phyloP scores from a whole-genome alignment of 2,797 vertebrate species.

The Hoplostethus atlanticus region DNA sequence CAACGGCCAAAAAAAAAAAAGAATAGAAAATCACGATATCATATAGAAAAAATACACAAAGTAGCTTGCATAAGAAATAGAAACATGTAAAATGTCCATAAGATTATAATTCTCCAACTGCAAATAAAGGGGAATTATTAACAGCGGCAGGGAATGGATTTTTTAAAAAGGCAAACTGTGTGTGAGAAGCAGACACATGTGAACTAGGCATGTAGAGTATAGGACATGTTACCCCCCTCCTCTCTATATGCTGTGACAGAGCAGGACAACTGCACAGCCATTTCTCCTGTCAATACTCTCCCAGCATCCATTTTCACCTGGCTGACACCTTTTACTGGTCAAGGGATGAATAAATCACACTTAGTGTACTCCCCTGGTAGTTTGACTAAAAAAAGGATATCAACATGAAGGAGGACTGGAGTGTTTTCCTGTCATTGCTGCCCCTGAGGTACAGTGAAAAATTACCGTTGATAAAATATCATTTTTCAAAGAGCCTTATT shows the following conservation, averaged over 20 bases:
- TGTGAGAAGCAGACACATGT: constrained; percentile 48
- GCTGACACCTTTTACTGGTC: constrained; percentile 92
- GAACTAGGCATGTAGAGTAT: constrained; percentile 50
- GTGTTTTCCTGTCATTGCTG: constrained; percentile 92
- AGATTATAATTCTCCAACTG: constrained; percentile 34
- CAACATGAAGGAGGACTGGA: constrained; percentile 96
- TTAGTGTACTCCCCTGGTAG: constrained; percentile 92
- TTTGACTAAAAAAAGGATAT: constrained; percentile 91
- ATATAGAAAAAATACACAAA: constrained; percentile 54
- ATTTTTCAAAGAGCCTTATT: constrained; percentile 97
- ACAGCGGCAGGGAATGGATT: constrained; percentile 6
- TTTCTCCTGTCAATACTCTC: constrained; percentile 88
- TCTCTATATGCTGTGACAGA: constrained; percentile 73
- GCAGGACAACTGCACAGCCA: constrained; percentile 82
- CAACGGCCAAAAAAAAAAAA: constrained; percentile 43
- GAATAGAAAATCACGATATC: constrained; percentile 64
- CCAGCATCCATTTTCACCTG: constrained; percentile 91
- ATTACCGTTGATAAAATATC: constrained; percentile 96
- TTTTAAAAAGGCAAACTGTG: not conserved
- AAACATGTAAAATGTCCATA: constrained; percentile 42
- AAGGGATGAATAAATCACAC: constrained; percentile 98
- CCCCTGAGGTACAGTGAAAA: constrained; percentile 94
- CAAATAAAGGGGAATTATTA: constrained; percentile 7
- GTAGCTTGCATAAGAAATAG: constrained; percentile 49
- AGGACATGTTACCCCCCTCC: constrained; percentile 49